Conservation (phyloP, 2,888 invertebrate species). For the Clusia tigrina region DNA sequence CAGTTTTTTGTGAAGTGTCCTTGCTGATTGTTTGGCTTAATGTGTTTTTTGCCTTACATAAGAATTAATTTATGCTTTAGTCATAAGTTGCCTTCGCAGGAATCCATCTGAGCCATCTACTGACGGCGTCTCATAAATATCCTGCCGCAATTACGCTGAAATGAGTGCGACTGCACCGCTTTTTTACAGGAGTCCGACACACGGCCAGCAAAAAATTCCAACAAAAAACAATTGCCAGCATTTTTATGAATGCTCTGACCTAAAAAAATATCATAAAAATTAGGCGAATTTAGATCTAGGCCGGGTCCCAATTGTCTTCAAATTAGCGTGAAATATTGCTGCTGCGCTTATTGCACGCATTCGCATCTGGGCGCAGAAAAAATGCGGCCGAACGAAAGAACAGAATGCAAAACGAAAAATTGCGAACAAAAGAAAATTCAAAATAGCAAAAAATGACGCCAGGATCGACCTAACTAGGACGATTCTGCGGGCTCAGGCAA, state of each 20-base stretch:
- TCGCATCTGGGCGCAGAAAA: too few relatives aligned
- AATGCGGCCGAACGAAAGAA: too few relatives aligned
- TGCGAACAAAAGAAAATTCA: too few relatives aligned
- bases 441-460: too few relatives aligned
- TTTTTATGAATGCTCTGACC: constrained; percentile 46
- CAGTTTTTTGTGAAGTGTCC: not conserved
- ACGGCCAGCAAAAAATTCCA: not conserved
- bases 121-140: constrained; percentile 15
- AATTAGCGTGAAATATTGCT: not conserved
- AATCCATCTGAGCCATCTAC: too few relatives aligned
- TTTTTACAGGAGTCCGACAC: constrained; percentile 8
- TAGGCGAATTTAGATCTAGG: constrained; percentile 40
- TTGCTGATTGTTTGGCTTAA: too few relatives aligned
- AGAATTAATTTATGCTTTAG: not conserved
- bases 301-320: constrained; percentile 33
- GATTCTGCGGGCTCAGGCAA: too few relatives aligned
- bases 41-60: constrained; percentile 17
- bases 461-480: too few relatives aligned
- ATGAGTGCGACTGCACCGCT: constrained; percentile 7
- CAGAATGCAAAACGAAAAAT: too few relatives aligned
- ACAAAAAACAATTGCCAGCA: constrained; percentile 6
- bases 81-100: too few relatives aligned
- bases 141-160: constrained; percentile 32
- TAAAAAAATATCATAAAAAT: constrained; percentile 52
- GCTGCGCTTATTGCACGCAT: too few relatives aligned